Evolutionary conservation across 1,140 invertebrate species (phyloP).

Genomic region (Drosophila asahinai): DNA sequence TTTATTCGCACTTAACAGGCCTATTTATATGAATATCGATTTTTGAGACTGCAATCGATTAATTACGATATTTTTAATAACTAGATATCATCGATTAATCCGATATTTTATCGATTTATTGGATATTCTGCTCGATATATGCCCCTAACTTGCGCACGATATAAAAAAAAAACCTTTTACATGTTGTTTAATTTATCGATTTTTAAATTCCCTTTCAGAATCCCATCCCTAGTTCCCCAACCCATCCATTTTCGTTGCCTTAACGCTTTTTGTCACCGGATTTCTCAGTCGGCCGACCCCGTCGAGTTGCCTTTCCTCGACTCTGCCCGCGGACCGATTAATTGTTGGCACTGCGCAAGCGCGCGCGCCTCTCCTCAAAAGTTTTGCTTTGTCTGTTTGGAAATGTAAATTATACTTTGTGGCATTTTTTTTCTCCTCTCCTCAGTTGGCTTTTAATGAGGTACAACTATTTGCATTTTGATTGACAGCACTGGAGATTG

Average conservation of each 20-base stretch:
- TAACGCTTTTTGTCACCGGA: conserved; percentile 65
- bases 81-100: no score
- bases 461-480: conserved; percentile 75
- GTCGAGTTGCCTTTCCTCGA: conserved; percentile 6
- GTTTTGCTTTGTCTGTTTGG: conserved; percentile 44
- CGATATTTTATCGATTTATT: no score
- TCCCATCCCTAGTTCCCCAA: neutral
- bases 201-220: neutral
- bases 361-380: conserved; percentile 49
- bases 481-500: conserved; percentile 78
- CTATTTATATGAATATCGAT: no score
- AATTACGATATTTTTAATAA: no score
- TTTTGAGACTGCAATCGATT: no score
- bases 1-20: no score
- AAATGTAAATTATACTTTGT: conserved; percentile 75
- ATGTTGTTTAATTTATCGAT: no score
- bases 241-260: conserved; percentile 2
- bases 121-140: no score
- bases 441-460: conserved; percentile 67
- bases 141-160: no score
- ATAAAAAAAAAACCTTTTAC: no score
- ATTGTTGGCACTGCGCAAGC: conserved; percentile 65
- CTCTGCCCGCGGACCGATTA: conserved; percentile 55
- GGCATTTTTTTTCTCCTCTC: conserved; percentile 37
- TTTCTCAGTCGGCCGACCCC: conserved; percentile 38